Percentiles rank a stretch among this genome's conserved stretches.
Evolutionary conservation across 2,113 vertebrate genomes (phyloP).

Genomic region (Promerops cafer): DNA sequence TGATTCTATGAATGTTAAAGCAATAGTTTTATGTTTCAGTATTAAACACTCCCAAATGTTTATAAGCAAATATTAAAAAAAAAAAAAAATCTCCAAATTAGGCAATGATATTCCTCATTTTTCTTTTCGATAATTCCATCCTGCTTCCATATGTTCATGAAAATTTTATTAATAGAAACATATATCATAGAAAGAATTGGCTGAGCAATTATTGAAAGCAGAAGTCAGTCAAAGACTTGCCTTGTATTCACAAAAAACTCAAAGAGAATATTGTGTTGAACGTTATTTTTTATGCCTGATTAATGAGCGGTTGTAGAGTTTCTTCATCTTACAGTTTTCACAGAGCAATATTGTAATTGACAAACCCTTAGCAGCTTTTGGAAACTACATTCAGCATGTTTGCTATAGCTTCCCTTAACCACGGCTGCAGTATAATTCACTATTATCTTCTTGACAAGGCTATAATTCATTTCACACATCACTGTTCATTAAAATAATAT

Average conservation of each 20-base stretch:
- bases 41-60: neutral
- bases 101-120: neutral
- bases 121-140: neutral
- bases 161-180: neutral
- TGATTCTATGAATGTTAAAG: neutral
- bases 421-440: constrained; percentile 51
- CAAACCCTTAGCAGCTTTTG: neutral
- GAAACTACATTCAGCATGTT: neutral
- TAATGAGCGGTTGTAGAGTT: neutral
- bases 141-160: neutral
- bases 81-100: neutral
- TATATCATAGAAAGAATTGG: neutral
- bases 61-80: neutral
- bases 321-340: neutral
- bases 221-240: neutral
- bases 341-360: neutral
- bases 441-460: constrained; percentile 65
- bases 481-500: constrained; percentile 69
- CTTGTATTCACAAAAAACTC: neutral
- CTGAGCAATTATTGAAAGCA: neutral
- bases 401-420: constrained; percentile 7
- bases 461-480: constrained; percentile 66
- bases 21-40: neutral
- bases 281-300: neutral
- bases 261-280: neutral